These are phyloP conservation scores for Andrena praecox DNA, from an alignment of 2,888 invertebrate species.

Conservation along the genomic window DNA sequence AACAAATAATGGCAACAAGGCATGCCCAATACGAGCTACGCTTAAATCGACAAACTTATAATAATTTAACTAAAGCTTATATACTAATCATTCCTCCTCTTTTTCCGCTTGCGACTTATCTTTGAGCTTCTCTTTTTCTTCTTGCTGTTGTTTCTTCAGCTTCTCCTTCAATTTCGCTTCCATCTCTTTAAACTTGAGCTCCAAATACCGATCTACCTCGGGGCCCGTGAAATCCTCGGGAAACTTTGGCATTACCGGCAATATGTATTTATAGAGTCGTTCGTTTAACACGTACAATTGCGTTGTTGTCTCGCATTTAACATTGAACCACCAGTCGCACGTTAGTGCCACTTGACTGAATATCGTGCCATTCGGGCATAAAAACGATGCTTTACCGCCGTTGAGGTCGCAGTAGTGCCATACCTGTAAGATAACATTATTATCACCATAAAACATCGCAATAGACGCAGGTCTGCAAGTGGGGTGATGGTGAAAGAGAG, in stretches of 20 bases:
- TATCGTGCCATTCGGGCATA: conserved; percentile 96
- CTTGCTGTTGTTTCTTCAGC: conserved; percentile 78
- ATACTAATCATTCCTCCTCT: conserved; percentile 42
- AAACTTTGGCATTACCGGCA: conserved; percentile 94
- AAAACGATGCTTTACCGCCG: conserved; percentile 95
- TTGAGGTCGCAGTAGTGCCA: conserved; percentile 97
- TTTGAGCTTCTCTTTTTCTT: conserved; percentile 77
- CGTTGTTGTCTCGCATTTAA: conserved; percentile 92
- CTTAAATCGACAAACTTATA: conserved; percentile 29
- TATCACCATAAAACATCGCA: conserved; percentile 20
- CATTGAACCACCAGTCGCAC: conserved; percentile 98
- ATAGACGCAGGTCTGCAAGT: too few relatives aligned
- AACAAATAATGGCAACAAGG: conserved; percentile 74
- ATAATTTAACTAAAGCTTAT: conserved; percentile 42
- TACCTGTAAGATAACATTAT: conserved; percentile 86
- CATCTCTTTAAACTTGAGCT: conserved; percentile 94
- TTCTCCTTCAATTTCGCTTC: conserved; percentile 92
- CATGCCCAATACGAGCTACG: conserved; percentile 42
- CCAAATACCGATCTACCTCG: conserved; percentile 93
- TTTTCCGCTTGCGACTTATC: conserved; percentile 53
- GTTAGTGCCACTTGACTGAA: conserved; percentile 95
- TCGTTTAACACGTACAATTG: conserved; percentile 95
- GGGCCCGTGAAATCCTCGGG: conserved; percentile 96
- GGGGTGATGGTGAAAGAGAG: too few relatives aligned
- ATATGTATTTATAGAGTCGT: conserved; percentile 94